A percentile compares a stretch with the other conserved stretches of the same genome.
phyloP scores from a whole-genome alignment of 2,113 vertebrate genomes.

The Labeo rohita region DNA sequence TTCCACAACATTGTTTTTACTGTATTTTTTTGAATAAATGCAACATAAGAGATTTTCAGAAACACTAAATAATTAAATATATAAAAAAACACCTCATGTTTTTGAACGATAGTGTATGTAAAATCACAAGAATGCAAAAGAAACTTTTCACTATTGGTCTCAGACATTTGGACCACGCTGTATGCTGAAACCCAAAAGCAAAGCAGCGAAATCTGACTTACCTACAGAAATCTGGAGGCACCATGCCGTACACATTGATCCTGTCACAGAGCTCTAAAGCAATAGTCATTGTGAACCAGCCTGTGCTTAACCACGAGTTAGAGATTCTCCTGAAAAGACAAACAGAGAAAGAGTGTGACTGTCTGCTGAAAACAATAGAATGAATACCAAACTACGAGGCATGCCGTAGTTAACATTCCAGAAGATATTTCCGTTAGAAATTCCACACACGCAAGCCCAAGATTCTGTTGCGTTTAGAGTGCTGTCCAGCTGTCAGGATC shows the following conservation, averaged over 20 bases:
- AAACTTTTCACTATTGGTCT: neutral
- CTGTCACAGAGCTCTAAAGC: constrained; percentile 95
- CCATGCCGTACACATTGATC: constrained; percentile 97
- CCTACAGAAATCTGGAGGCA: constrained; percentile 98
- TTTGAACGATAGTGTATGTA: neutral
- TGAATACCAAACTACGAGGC: neutral
- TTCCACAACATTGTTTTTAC: neutral
- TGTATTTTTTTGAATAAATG: neutral
- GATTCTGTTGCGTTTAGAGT: constrained; percentile 31
- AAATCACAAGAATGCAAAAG: neutral
- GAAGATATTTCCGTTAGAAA: neutral
- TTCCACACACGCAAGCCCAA: neutral
- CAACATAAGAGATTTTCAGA: neutral
- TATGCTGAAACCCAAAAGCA: neutral
- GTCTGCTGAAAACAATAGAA: neutral
- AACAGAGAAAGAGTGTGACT: neutral
- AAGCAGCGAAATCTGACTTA: constrained; percentile 68
- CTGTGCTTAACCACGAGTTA: constrained; percentile 98
- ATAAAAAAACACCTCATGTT: neutral
- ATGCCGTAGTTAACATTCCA: neutral
- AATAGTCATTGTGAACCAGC: constrained; percentile 99
- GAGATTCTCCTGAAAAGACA: constrained; percentile 86
- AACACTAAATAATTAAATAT: too few relatives aligned
- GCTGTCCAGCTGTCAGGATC: constrained; percentile 36
- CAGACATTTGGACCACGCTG: neutral